phyloP scores from a whole-genome alignment of 2,888 invertebrate genomes.

The Andrena marginata region DNA sequence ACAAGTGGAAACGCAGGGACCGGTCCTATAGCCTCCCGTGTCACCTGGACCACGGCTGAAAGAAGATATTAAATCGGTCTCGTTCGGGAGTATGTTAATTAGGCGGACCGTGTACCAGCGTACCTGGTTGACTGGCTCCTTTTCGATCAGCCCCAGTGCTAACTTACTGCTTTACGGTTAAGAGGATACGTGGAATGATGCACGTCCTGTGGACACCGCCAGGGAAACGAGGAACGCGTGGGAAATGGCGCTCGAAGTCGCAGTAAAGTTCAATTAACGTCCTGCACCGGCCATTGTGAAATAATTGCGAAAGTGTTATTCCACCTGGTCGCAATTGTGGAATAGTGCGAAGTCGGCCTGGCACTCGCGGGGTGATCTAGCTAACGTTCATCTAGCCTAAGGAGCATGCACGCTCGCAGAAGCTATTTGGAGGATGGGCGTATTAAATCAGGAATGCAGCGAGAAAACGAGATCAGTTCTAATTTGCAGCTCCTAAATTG shows the following conservation, averaged over 20 bases:
- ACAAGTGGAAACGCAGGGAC: conserved; percentile 40
- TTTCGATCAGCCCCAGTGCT: conserved; percentile 16
- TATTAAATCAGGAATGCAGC: conserved; percentile 18
- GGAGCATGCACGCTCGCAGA: not conserved
- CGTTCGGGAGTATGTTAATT: conserved; percentile 48
- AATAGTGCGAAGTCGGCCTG: not conserved
- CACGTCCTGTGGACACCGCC: conserved; percentile 7
- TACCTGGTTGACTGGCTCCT: conserved; percentile 13
- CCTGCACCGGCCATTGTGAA: not conserved
- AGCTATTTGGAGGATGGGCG: conserved; percentile 1
- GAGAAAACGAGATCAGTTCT: conserved; percentile 31
- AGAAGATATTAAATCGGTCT: conserved; percentile 54
- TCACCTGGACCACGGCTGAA: conserved; percentile 26
- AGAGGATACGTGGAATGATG: conserved; percentile 37
- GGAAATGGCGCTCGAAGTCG: conserved; percentile 1
- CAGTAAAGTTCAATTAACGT: not conserved
- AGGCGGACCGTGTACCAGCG: conserved; percentile 27
- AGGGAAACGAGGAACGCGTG: conserved; percentile 10
- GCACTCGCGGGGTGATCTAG: not conserved
- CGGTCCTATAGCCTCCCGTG: conserved; percentile 32
- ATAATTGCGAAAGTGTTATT: conserved; percentile 1
- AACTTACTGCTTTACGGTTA: conserved; percentile 47
- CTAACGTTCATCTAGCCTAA: not conserved
- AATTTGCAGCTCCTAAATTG: conserved; percentile 33
- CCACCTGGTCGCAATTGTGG: not conserved